phyloP scores from a whole-genome alignment of 2,888 invertebrate genomes.

The Margaritifera margaritifera region DNA sequence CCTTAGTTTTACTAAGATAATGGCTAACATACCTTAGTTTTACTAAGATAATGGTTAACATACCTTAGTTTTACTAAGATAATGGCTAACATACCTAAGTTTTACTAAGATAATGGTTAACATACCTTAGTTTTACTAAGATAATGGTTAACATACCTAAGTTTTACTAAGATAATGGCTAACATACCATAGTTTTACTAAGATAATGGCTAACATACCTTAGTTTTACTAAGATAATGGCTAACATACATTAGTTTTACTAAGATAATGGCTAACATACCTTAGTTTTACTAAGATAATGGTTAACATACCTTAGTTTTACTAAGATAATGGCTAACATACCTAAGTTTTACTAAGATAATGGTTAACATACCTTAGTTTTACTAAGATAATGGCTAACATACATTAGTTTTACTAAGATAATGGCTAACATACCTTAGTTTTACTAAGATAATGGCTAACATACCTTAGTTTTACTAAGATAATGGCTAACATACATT shows the following conservation, averaged over 20 bases:
- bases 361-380: conserved; percentile 78
- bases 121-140: too few relatives aligned
- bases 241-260: conserved; percentile 81
- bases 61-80: conserved; percentile 82
- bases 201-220: conserved; percentile 74
- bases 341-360: not conserved
- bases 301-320: too few relatives aligned
- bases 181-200: conserved; percentile 79
- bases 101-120: too few relatives aligned
- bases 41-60: conserved; percentile 2
- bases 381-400: conserved; percentile 61
- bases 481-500: too few relatives aligned
- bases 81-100: too few relatives aligned
- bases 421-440: conserved; percentile 77
- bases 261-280: too few relatives aligned
- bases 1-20: conserved; percentile 78
- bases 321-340: too few relatives aligned
- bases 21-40: conserved; percentile 78
- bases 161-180: conserved; percentile 73
- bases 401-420: conserved; percentile 79
- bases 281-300: too few relatives aligned
- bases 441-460: conserved; percentile 71
- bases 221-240: conserved; percentile 76
- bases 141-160: conserved; percentile 76
- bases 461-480: conserved; percentile 82